phyloP scores from a whole-genome alignment of 35 echinoderm and acorn worm species.

The Anneissia japonica region DNA sequence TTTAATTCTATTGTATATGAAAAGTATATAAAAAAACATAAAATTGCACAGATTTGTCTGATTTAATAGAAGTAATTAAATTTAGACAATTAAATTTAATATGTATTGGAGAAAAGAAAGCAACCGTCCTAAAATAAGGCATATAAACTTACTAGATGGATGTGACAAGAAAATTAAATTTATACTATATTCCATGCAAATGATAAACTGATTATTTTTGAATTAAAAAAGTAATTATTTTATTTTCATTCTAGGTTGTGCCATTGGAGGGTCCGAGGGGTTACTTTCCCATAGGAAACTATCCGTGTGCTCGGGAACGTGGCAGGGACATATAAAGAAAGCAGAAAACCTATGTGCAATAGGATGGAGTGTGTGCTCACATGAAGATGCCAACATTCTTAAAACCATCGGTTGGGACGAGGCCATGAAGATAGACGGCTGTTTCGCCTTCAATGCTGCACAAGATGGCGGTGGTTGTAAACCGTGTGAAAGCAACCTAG shows the following conservation, averaged over 20 bases:
- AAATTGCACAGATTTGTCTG: too few species aligned
- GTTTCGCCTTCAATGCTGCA: slow-evolving; percentile 83
- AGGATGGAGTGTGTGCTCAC: slow-evolving; percentile 84
- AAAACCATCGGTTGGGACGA: slow-evolving; percentile 60
- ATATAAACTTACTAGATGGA: too few species aligned
- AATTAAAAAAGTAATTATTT: too few species aligned
- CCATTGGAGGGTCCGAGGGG: slow-evolving; percentile 59
- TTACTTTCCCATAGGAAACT: slow-evolving; percentile 39
- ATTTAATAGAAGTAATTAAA: too few species aligned
- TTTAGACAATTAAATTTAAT: too few species aligned
- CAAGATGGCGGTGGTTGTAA: slow-evolving; percentile 75
- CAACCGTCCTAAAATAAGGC: too few species aligned
- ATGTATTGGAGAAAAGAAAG: too few species aligned
- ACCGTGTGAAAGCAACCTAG: slow-evolving; percentile 56
- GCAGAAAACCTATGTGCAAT: slow-evolving; percentile 60
- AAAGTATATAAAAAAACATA: too few species aligned
- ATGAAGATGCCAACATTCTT: slow-evolving; percentile 64
- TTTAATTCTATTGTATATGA: too few species aligned
- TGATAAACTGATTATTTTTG: too few species aligned
- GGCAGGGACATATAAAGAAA: slow-evolving; percentile 84
- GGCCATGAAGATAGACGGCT: slow-evolving; percentile 48
- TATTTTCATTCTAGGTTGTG: slow-evolving; percentile 58
- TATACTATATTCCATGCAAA: too few species aligned
- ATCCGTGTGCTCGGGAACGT: slow-evolving; percentile 64
- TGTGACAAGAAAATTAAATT: too few species aligned